Base-by-base conservation (phyloP, 2,888 invertebrate genomes). In the Xestia ashworthii region DNA sequence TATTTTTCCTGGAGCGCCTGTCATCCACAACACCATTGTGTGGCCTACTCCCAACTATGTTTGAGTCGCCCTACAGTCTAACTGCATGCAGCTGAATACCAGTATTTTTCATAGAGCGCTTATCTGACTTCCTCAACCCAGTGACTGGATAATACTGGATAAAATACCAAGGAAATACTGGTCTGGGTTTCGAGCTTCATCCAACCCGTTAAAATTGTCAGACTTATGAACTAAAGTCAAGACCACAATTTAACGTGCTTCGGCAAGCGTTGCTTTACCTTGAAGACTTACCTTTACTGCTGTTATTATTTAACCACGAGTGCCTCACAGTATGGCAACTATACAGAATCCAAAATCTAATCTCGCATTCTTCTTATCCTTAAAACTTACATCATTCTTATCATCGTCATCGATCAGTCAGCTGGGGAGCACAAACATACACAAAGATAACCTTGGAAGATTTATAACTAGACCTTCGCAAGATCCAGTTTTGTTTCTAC, bases 401-500 rank as follows among this genome's bases (percentile, higher is more conserved):
- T 83, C 81, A 74, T 50, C 68, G n/a, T 11, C 76, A 76, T 80
- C 71, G 71, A 86, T 86, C 83, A 82, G 55, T 81, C 69, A 81
- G 72, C 71, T 85, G 86, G 41, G 5, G 53, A 70, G 44, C 76
- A 80, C 68, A 81, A 80, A 71, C 75, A 77, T 46, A 65, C 44
- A 65, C 46, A 62, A 38, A 50, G 62, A 78, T 77, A 74, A 84
- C 87, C 88, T 88, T 88, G 80, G 58, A 58, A 44, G 78, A 76
- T n/a, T n/a, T 80, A 80, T 67, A 64, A 25, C 14, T 25, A 79
- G 86, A 80, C 84, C 84, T 87, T 87, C 71, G 32, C 64, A 50
- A 79, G 73, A 88, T 81, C 87, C 75, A 79, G 86, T 86, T 76
- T 75, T 66, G 67, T 70, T 53, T 46, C 46, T 53, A 65, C 58